Conservation (phyloP, 2,888 invertebrate species). For the Stenoptilia bipunctidactyla region DNA sequence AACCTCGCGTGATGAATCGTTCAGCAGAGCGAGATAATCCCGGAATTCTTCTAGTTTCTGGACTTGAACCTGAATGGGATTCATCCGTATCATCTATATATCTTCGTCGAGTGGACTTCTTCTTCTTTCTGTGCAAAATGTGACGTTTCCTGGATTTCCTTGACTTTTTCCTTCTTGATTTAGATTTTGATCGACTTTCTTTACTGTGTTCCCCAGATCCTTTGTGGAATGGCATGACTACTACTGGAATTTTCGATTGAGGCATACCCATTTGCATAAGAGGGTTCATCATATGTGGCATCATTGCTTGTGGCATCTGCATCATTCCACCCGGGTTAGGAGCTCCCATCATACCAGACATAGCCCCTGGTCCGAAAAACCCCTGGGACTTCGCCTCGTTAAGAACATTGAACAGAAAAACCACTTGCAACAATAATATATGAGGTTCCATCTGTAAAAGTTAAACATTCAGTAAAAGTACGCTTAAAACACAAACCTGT, state of each 20-base stretch:
- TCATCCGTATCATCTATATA: slow-evolving; percentile 16
- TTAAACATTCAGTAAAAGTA: background rate
- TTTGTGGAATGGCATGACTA: slow-evolving; percentile 45
- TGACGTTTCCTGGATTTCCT: slow-evolving; percentile 16
- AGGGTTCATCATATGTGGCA: background rate
- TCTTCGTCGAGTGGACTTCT: slow-evolving; percentile 9
- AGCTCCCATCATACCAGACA: slow-evolving; percentile 14
- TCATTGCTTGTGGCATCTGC: slow-evolving; percentile 20
- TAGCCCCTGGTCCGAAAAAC: background rate
- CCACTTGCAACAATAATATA: background rate
- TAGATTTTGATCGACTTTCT: slow-evolving; percentile 5
- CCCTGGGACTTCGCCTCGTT: background rate
- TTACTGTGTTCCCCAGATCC: background rate
- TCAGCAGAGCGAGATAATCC: no score
- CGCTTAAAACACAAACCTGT: no score
- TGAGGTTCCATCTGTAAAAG: slow-evolving; percentile 6
- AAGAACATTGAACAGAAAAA: slow-evolving; percentile 7
- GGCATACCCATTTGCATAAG: slow-evolving; percentile 8
- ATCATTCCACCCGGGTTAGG: slow-evolving; percentile 16
- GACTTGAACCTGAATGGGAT: slow-evolving; percentile 13
- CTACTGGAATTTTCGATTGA: slow-evolving; percentile 30
- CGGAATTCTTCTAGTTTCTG: background rate
- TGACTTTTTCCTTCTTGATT: slow-evolving; percentile 19
- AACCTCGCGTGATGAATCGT: no score
- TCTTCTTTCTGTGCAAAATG: slow-evolving; percentile 16